Percentiles rank a stretch among this genome's conserved stretches.
These are phyloP conservation scores for Ciona savignyi DNA, from an alignment of 23 tunicate species.

Conservation along the genomic window DNA sequence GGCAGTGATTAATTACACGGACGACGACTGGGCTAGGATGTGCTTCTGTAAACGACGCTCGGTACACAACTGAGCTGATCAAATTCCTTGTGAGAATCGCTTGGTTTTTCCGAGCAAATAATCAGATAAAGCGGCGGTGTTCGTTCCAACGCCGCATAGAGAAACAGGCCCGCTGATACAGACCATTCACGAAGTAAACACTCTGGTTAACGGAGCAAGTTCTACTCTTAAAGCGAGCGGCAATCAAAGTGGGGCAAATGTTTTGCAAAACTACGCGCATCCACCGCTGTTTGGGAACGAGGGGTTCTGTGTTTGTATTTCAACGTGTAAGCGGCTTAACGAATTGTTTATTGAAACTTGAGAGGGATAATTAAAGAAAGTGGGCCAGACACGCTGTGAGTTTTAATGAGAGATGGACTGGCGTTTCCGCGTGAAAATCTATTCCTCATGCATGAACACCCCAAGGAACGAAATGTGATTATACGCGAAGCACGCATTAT, in stretches of 20 bases:
- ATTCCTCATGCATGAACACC: neutral
- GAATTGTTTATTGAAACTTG: neutral
- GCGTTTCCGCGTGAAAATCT: neutral
- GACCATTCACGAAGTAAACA: neutral
- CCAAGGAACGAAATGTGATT: neutral
- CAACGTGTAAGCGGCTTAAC: neutral
- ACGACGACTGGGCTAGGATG: neutral
- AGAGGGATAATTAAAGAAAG: neutral
- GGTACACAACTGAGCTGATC: neutral
- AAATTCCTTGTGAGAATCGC: neutral
- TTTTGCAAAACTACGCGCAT: neutral
- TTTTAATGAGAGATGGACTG: neutral
- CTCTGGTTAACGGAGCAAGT: neutral
- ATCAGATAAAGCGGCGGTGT: neutral
- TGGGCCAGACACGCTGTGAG: neutral
- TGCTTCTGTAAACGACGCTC: neutral
- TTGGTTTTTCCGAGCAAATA: neutral
- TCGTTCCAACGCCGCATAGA: no score
- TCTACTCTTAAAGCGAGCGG: neutral
- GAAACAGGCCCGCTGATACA: no score
- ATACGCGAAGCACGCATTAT: neutral
- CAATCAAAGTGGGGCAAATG: neutral
- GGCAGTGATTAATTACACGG: neutral
- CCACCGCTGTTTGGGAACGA: neutral
- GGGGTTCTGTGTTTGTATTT: neutral